Percentiles rank a stretch among this genome's conserved stretches.
These are phyloP conservation scores for Chiridota heheva DNA, from an alignment of 35 echinoderm and acorn worm species.

Conservation along the genomic window DNA sequence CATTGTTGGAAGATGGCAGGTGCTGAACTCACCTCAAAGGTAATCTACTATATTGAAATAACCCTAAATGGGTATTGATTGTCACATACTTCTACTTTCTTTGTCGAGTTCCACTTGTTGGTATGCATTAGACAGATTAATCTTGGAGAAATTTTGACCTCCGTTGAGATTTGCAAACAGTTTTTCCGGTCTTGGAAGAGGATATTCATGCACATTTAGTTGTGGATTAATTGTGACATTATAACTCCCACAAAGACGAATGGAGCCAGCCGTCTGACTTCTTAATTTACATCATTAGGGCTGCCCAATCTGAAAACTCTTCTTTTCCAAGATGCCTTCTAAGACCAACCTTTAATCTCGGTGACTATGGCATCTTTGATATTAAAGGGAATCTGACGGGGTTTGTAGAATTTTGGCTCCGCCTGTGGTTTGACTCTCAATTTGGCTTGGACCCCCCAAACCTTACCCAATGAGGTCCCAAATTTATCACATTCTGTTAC, in stretches of 20 bases:
- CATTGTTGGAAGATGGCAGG: constrained; percentile 44
- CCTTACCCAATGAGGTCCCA: not conserved
- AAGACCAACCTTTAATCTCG: not conserved
- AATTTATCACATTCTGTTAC: no score
- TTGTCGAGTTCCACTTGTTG: constrained; percentile 45
- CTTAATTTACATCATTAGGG: not conserved
- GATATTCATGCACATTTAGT: constrained; percentile 18
- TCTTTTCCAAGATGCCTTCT: constrained; percentile 5
- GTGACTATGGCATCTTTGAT: not conserved
- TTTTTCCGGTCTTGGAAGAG: constrained; percentile 25
- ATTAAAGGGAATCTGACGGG: not conserved
- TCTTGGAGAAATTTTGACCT: constrained; percentile 45
- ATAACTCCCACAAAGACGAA: constrained; percentile 13
- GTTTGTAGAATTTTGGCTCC: constrained; percentile 12
- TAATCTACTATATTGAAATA: constrained; percentile 26
- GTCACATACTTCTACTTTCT: constrained; percentile 16
- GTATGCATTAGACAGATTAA: constrained; percentile 56
- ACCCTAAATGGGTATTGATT: constrained; percentile 33
- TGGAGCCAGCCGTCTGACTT: not conserved
- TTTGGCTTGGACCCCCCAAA: not conserved
- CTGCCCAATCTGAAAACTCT: constrained; percentile 11
- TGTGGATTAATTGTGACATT: constrained; percentile 36
- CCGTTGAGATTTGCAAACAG: constrained; percentile 30
- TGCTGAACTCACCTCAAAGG: constrained; percentile 46
- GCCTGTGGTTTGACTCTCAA: not conserved